Conservation (phyloP, 2,797 vertebrate genomes). For the Cynopterus sphinx region DNA sequence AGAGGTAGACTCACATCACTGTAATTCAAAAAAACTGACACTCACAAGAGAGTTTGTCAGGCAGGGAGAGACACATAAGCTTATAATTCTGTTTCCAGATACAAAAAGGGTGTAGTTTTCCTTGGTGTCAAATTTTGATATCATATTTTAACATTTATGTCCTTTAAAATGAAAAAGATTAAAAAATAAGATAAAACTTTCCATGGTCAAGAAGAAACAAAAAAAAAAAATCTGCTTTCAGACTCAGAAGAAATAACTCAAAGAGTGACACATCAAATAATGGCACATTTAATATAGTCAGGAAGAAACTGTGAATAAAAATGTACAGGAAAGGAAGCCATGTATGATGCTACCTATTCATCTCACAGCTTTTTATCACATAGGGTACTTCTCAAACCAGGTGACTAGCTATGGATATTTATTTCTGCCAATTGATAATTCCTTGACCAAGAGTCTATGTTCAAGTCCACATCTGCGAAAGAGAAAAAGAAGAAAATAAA, state of each 20-base stretch:
- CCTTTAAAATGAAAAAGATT: not conserved
- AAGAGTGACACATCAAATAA: not conserved
- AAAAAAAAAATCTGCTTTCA: not conserved
- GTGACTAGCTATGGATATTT: not conserved
- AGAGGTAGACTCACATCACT: not conserved
- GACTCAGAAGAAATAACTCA: not conserved
- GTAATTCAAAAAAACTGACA: not conserved
- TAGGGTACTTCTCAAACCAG: not conserved
- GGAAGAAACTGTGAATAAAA: not conserved
- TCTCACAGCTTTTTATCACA: not conserved
- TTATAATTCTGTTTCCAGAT: not conserved
- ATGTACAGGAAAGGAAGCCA: not conserved
- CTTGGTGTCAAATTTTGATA: not conserved
- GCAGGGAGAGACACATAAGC: not conserved
- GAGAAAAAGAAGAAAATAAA: not conserved
- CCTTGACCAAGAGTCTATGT: not conserved
- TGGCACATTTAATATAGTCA: not conserved
- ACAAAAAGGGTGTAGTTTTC: not conserved
- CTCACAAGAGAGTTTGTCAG: not conserved
- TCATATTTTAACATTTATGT: not conserved
- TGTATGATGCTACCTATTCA: not conserved
- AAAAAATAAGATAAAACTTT: not conserved
- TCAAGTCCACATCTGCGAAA: not conserved
- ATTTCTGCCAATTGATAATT: not conserved
- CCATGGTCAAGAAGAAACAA: not conserved